These are phyloP conservation scores for Notodonta dromedarius DNA, from an alignment of 2,888 invertebrate genomes.

Conservation along the genomic window DNA sequence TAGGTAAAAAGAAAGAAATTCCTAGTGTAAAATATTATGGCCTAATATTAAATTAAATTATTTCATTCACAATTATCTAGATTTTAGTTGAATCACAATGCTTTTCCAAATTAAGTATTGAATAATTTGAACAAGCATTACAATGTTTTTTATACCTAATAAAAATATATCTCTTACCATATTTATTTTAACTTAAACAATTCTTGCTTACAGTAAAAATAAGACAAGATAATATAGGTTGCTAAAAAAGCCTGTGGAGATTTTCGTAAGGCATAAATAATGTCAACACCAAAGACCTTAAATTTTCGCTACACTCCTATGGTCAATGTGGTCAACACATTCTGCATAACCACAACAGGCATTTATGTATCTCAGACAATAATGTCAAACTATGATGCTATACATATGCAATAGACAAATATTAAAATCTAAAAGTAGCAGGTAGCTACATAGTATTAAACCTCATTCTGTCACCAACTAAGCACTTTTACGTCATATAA, in stretches of 20 bases:
- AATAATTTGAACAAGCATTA: constrained; percentile 2
- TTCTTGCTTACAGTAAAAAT: too few relatives aligned
- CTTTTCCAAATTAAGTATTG: neutral
- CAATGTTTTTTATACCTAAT: neutral
- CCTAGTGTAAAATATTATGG: neutral
- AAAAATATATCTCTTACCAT: neutral
- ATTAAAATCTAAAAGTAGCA: too few relatives aligned
- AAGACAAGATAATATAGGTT: too few relatives aligned
- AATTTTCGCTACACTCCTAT: too few relatives aligned
- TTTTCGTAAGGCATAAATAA: neutral
- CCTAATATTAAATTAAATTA: neutral
- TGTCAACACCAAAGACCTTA: constrained; percentile 9
- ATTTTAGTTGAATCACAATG: neutral
- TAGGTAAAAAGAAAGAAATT: neutral
- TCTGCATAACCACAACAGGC: too few relatives aligned
- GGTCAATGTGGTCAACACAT: too few relatives aligned
- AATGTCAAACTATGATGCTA: constrained; percentile 10
- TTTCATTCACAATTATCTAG: neutral
- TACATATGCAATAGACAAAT: too few relatives aligned
- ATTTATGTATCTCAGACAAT: neutral
- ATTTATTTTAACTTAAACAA: too few relatives aligned
- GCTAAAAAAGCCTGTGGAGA: neutral
- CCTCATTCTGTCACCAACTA: too few relatives aligned
- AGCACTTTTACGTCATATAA: too few relatives aligned
- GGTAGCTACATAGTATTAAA: too few relatives aligned